Evolutionary conservation across 2,888 invertebrate species (phyloP), one percentile per base, ranked within the genome.

Genomic region (Amorpha juglandis): DNA sequence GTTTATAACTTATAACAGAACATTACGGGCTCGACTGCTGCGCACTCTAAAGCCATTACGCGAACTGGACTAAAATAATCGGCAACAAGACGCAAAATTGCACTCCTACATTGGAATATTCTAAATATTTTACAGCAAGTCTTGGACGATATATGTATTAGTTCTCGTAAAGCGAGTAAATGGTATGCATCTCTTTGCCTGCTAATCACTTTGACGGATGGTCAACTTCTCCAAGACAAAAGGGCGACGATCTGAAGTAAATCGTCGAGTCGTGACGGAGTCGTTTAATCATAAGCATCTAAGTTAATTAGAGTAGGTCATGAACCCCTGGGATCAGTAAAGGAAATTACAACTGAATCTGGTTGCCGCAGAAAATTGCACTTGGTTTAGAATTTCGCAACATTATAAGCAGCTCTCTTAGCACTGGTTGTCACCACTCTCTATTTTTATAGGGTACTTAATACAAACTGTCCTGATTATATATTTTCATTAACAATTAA

Each of bases 241-340:
- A 89, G 84, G 87, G 81, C 86, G 82, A 84, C 83, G 82, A 83
- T 84, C 89, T 90, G 83, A 88, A 84, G 87, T 89, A 92, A 92
- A 92, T 91, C 88, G 91, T 83, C 77, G 77, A 87, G 80, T 92
- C 92, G 92, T 93, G 92, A 92, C 89, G 80, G 78, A 79, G 83
- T 85, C 85, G 86, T 92, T 92, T 91, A 90, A 92, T 92, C 87
- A 92, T 91, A 91, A 92, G 87, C 87, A 91, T 91, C 89, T 84
- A 83, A 86, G 88, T 86, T 92, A 93, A 93, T 93, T 92, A 92
- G 89, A 92, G 85, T 90, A 89, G 91, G 90, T 90, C 89, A 88
- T 87, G 89, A 91, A 89, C 90, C 89, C 82, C 77, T 82, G 87
- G 81, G 88, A 89, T 84, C 86, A 76, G 87, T 92, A 91, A 92